Conservation (phyloP, 2,113 vertebrate species). For the Symphodus melops region DNA sequence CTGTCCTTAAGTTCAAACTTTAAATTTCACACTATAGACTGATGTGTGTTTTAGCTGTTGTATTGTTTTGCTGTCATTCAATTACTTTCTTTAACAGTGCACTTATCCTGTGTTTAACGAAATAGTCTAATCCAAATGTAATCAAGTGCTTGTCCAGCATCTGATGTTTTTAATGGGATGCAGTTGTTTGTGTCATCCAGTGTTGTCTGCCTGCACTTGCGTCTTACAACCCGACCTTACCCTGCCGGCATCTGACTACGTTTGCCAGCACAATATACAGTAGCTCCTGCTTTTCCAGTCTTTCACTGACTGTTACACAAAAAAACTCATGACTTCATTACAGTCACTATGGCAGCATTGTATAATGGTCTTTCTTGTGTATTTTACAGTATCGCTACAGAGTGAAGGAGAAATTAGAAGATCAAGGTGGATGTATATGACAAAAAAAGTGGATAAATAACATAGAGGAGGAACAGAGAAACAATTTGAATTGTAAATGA, state of each 20-base stretch:
- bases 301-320: background rate
- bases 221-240: no score
- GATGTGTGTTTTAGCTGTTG: background rate
- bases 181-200: slow-evolving; percentile 6
- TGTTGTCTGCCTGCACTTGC: slow-evolving; percentile 19
- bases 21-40: background rate
- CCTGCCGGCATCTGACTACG: slow-evolving; percentile 30
- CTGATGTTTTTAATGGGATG: slow-evolving; percentile 54
- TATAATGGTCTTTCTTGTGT: background rate
- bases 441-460: slow-evolving; percentile 12
- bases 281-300: background rate
- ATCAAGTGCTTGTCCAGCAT: slow-evolving; percentile 62
- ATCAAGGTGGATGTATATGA: slow-evolving; percentile 11
- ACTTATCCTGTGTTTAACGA: slow-evolving; percentile 47
- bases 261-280: slow-evolving; percentile 31
- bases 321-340: background rate
- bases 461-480: slow-evolving; percentile 28
- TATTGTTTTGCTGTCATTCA: no score
- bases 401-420: background rate
- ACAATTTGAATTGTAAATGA: slow-evolving; percentile 68
- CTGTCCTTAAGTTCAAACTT: background rate
- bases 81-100: background rate
- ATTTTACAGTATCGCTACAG: slow-evolving; percentile 3
- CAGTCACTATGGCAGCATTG: background rate
- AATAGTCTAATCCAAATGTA: slow-evolving; percentile 66